phyloP scores from a whole-genome alignment of 2,797 vertebrate species.

The Bryconaethiops microstoma region DNA sequence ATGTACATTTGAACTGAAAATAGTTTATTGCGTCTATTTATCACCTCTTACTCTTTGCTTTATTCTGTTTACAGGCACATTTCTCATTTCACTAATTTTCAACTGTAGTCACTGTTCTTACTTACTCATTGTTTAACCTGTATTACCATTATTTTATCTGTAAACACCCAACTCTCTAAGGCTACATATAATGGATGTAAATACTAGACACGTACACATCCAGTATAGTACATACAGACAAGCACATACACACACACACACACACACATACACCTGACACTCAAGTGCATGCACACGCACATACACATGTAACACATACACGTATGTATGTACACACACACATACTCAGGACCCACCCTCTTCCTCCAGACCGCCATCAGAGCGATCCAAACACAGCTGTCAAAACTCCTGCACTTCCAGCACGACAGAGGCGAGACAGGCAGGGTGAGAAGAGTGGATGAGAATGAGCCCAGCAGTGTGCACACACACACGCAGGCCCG shows the following conservation, averaged over 20 bases:
- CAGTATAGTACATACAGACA: not conserved
- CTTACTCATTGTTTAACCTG: too few species aligned
- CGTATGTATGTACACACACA: slow-evolving; percentile 64
- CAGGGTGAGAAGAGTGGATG: slow-evolving; percentile 61
- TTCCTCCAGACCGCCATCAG: slow-evolving; percentile 76
- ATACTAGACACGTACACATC: not conserved
- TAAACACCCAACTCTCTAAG: not conserved
- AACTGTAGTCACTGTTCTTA: too few species aligned
- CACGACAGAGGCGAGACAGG: slow-evolving; percentile 70
- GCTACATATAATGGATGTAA: not conserved
- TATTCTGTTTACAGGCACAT: too few species aligned
- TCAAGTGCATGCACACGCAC: slow-evolving; percentile 33
- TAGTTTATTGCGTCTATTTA: too few species aligned
- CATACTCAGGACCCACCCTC: slow-evolving; percentile 70
- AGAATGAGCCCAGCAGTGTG: slow-evolving; percentile 30
- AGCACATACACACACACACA: slow-evolving; percentile 60
- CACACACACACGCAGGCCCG: not conserved
- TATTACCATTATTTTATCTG: not conserved
- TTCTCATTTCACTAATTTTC: too few species aligned
- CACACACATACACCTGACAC: slow-evolving; percentile 64
- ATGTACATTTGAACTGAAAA: too few species aligned
- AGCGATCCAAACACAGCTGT: slow-evolving; percentile 81
- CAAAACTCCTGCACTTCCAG: slow-evolving; percentile 79
- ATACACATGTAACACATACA: slow-evolving; percentile 36
- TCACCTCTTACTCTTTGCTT: too few species aligned